Conservation (phyloP, 2,797 vertebrate species). For the Acanthopagrus latus region DNA sequence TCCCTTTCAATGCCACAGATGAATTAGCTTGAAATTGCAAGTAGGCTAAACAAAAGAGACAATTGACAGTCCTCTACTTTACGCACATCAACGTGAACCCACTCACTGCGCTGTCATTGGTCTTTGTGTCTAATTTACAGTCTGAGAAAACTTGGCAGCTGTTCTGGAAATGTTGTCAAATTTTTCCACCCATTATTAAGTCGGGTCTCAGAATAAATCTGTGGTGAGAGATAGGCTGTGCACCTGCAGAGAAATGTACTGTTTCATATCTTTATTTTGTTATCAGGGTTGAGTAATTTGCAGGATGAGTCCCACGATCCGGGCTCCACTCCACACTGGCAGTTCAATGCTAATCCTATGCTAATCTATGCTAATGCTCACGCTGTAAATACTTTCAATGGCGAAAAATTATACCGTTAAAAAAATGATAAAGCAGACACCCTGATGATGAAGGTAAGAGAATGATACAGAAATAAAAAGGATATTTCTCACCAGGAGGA, state of each 20-base stretch:
- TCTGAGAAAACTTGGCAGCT: conserved; percentile 21
- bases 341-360: neutral
- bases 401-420: neutral
- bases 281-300: neutral
- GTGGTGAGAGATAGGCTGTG: neutral
- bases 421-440: neutral
- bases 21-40: conserved; percentile 35
- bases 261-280: neutral
- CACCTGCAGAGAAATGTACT: conserved; percentile 1
- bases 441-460: neutral
- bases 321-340: neutral
- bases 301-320: neutral
- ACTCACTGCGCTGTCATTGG: conserved; percentile 5
- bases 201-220: conserved; percentile 18
- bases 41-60: conserved; percentile 18
- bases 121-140: conserved; percentile 16
- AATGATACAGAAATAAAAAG: conserved; percentile 2
- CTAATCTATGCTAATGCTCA: too few species aligned
- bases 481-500: conserved; percentile 91
- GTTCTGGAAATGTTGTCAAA: conserved; percentile 18
- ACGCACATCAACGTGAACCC: conserved; percentile 21
- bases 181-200: conserved; percentile 6
- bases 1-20: conserved; percentile 9
- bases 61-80: conserved; percentile 24
- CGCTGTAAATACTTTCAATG: neutral